Evolutionary conservation across 2,113 vertebrate species (phyloP).

Genomic region (Dunckerocampus dactyliophorus): DNA sequence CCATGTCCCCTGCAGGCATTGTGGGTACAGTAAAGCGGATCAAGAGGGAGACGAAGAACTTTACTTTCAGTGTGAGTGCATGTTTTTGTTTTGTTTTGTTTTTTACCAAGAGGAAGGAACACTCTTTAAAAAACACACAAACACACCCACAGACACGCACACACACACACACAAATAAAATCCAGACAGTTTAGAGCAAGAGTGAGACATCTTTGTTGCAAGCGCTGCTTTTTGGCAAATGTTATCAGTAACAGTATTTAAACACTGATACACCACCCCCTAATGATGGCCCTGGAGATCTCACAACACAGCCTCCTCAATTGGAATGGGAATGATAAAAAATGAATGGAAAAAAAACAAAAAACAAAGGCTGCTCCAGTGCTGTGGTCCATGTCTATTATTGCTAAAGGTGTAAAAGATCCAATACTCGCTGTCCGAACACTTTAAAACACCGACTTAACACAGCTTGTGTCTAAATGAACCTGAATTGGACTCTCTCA

Average conservation of each 20-base stretch:
- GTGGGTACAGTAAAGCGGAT: constrained; percentile 98
- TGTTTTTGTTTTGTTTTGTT: not conserved
- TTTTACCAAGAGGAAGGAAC: not conserved
- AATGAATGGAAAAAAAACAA: constrained; percentile 71
- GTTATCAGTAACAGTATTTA: constrained; percentile 53
- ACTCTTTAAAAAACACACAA: not conserved
- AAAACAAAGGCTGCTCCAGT: constrained; percentile 32
- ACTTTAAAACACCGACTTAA: not conserved
- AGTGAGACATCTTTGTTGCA: constrained; percentile 35
- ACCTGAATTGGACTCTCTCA: too few species aligned
- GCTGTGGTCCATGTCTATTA: constrained; percentile 3
- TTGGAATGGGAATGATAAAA: constrained; percentile 64
- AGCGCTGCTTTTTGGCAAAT: constrained; percentile 42
- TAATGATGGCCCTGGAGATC: constrained; percentile 76
- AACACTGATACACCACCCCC: constrained; percentile 42
- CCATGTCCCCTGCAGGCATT: constrained; percentile 77
- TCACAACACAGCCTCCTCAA: constrained; percentile 55
- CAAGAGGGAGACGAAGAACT: constrained; percentile 99
- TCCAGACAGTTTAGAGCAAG: constrained; percentile 13
- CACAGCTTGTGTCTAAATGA: too few species aligned
- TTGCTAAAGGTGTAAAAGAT: constrained; percentile 55
- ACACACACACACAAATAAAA: not conserved
- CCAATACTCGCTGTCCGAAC: not conserved
- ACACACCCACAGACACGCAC: constrained; percentile 3
- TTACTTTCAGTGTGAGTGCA: constrained; percentile 98